Conservation (phyloP, 1,140 invertebrate species). For the Heliconius eleuchia region DNA sequence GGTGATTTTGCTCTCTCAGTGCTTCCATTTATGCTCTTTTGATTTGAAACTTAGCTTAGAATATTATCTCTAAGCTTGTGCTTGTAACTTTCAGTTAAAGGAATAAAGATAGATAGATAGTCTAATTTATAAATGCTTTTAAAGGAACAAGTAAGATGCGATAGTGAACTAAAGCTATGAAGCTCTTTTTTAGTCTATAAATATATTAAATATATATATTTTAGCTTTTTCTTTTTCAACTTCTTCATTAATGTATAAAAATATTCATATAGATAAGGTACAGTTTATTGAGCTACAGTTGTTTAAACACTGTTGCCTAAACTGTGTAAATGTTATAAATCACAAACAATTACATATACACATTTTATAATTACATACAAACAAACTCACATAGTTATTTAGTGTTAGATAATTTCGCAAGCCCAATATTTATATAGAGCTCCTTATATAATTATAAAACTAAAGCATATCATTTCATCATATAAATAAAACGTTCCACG, state of each 20-base stretch:
- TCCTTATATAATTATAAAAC: not conserved
- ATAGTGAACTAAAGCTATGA: not conserved
- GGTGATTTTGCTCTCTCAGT: constrained; percentile 66
- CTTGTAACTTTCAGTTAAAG: not conserved
- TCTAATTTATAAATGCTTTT: not conserved
- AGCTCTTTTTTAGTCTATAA: too few relatives aligned
- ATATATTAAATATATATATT: too few relatives aligned
- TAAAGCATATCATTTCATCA: constrained; percentile 1
- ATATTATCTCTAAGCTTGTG: constrained; percentile 1
- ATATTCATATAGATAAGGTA: too few relatives aligned
- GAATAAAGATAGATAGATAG: not conserved
- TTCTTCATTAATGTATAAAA: too few relatives aligned
- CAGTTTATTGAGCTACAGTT: too few relatives aligned
- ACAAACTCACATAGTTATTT: not conserved
- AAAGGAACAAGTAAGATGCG: not conserved
- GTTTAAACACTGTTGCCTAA: too few relatives aligned
- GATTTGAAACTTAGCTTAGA: constrained; percentile 24
- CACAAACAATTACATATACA: too few relatives aligned
- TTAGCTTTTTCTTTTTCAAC: too few relatives aligned
- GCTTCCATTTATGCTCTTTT: constrained; percentile 54
- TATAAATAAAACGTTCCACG: constrained; percentile 2
- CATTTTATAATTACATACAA: too few relatives aligned
- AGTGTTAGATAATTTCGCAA: not conserved
- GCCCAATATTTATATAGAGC: not conserved
- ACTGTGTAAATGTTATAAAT: too few relatives aligned